Conservation (phyloP, 2,888 invertebrate genomes). For the Linyphia triangularis region DNA sequence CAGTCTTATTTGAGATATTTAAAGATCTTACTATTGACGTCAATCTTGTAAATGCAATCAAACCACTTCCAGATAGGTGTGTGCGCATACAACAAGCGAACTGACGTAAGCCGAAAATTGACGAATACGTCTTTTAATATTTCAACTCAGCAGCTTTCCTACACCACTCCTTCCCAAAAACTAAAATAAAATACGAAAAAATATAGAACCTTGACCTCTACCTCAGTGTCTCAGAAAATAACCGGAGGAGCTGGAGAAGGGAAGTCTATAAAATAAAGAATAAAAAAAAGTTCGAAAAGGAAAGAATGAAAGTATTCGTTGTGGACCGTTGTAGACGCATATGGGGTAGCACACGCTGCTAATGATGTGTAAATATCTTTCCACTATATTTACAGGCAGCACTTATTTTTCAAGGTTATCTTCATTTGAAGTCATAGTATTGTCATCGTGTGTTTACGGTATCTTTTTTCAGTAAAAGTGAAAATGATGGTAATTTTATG, state of each 20-base stretch:
- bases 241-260: slow-evolving; percentile 21
- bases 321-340: slow-evolving; percentile 12
- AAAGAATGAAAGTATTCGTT: slow-evolving; percentile 24
- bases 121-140: slow-evolving; percentile 18
- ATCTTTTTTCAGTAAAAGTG: slow-evolving; percentile 2
- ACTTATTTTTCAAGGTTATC: slow-evolving; percentile 44
- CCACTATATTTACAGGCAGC: slow-evolving; percentile 33
- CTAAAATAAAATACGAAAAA: neutral
- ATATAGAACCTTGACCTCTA: slow-evolving; percentile 53
- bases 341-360: slow-evolving; percentile 22
- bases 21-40: too few relatives aligned
- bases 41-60: too few relatives aligned
- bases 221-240: slow-evolving; percentile 34
- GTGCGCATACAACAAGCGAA: neutral
- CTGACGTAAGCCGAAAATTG: slow-evolving; percentile 42
- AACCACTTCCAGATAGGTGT: too few relatives aligned
- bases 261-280: slow-evolving; percentile 15
- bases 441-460: neutral
- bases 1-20: too few relatives aligned
- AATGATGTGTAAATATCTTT: slow-evolving; percentile 56
- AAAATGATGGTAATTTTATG: too few relatives aligned
- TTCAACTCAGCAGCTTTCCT: slow-evolving; percentile 7
- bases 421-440: slow-evolving; percentile 5
- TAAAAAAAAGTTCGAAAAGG: neutral
- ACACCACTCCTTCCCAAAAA: neutral